A percentile compares a stretch with the other conserved stretches of the same genome.
phyloP scores from a whole-genome alignment of 1,140 invertebrate genomes.

The Leptinotarsa defecta region DNA sequence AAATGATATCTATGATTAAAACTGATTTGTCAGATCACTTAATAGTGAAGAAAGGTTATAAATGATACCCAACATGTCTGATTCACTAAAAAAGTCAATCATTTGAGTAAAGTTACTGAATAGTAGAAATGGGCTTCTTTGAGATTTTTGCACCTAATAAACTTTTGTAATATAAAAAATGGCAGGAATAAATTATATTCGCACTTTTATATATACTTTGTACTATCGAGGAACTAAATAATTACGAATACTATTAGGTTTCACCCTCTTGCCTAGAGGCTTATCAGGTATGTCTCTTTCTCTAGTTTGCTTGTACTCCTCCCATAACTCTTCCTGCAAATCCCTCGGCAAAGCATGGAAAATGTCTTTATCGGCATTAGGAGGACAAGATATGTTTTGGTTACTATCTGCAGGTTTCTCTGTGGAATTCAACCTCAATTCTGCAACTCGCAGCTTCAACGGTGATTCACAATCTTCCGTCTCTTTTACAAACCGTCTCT shows the following conservation, averaged over 20 bases:
- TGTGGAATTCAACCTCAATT: constrained; percentile 63
- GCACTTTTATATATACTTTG: too few species aligned
- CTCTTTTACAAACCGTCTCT: constrained; percentile 56
- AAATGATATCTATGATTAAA: too few species aligned
- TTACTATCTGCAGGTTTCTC: constrained; percentile 59
- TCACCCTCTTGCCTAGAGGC: constrained; percentile 55
- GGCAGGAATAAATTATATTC: too few species aligned
- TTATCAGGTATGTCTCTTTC: constrained; percentile 23
- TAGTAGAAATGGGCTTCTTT: too few species aligned
- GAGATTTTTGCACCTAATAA: too few species aligned
- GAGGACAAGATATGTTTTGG: constrained; percentile 56
- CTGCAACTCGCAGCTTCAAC: constrained; percentile 65
- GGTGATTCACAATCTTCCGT: constrained; percentile 61
- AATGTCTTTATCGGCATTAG: constrained; percentile 65
- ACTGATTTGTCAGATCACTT: too few species aligned
- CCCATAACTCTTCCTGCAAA: constrained; percentile 66
- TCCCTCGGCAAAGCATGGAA: constrained; percentile 66
- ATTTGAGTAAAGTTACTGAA: too few species aligned
- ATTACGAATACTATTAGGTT: constrained; percentile 63
- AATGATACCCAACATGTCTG: too few species aligned
- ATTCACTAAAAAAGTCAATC: too few species aligned
- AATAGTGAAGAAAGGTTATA: too few species aligned
- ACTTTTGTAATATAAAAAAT: too few species aligned
- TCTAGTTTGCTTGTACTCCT: constrained; percentile 60
- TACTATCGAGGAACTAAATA: constrained; percentile 60